phyloP scores from a whole-genome alignment of 2,113 vertebrate genomes.

The Pomatostomus ruficeps region DNA sequence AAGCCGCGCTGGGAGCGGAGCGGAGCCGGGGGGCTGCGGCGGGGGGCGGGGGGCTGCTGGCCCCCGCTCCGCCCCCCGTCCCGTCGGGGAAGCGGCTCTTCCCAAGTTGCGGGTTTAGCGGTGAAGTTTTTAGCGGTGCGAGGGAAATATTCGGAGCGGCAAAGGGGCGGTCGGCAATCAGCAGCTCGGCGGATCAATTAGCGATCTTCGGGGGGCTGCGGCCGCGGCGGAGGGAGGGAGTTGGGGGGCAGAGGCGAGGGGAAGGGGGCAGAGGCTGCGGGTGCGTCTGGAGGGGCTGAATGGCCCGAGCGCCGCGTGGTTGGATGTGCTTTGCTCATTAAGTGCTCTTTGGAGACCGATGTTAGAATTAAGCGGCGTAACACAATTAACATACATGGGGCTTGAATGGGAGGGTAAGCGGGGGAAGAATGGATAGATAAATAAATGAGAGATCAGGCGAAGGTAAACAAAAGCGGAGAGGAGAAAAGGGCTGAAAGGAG shows the following conservation, averaged over 20 bases:
- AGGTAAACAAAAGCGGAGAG: conserved; percentile 73
- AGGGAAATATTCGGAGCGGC: not conserved
- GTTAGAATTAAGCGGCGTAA: conserved; percentile 78
- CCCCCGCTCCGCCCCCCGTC: not conserved
- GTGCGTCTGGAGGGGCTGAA: conserved; percentile 77
- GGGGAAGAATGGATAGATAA: conserved; percentile 75
- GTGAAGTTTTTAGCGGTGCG: too few relatives aligned
- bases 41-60: not conserved
- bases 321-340: conserved; percentile 79
- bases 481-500: conserved; percentile 56
- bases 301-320: conserved; percentile 67
- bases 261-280: conserved; percentile 61
- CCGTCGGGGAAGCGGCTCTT: not conserved
- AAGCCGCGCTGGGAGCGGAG: not conserved
- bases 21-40: not conserved
- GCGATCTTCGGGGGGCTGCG: not conserved
- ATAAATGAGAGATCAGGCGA: conserved; percentile 75
- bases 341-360: conserved; percentile 77
- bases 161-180: not conserved
- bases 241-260: not conserved
- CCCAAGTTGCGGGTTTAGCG: too few relatives aligned
- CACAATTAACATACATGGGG: conserved; percentile 78
- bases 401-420: conserved; percentile 71
- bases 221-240: conserved; percentile 45
- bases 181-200: conserved; percentile 61